Evolutionary conservation across 2,113 vertebrate genomes (phyloP), one percentile per base, ranked within the genome.

Genomic region (Pomatostomus ruficeps): DNA sequence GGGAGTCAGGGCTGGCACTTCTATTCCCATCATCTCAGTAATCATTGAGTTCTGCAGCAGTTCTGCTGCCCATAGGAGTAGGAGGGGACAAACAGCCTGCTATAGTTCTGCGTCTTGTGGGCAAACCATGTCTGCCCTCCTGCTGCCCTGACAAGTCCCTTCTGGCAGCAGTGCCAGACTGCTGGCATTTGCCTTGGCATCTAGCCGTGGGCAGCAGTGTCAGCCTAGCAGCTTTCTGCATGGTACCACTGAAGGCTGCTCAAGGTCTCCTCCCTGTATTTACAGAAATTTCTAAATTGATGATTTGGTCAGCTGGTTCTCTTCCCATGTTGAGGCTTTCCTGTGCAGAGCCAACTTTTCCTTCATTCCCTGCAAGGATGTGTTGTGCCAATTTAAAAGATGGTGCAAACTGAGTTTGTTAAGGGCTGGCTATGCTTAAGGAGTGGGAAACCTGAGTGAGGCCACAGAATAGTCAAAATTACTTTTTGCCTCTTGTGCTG

Each of bases 131-230:
- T 71, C 36, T 72, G 75, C 58, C 63, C 28, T 89, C 52, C 45
- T 13, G 8, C 62, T 72, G 63, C 63, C 29, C 31, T 58, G 51
- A 73, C 65, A 57, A 91, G 31, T 45, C 20, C 31, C 55, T n/a
- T 73, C 49, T 59, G 48, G 57, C 45, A 82, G 49, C n/a, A 57
- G 10, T n/a, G 62, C 67, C 66, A 51, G 43, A 19, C 61, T 10
- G 15, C 14, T 61, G 55, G 51, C 33, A 24, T 62, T 85, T 13
- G 5, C 40, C 45, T 85, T 17, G 3, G 74, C 73, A 55, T 55
- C 49, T 55, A 68, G 72, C 59, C 1, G 0, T 1, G 5, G 38
- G 31, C 8, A 22, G 22, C 46, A 21, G n/a, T 48, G 51, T 29
- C 18, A 46, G 43, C 14, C 75, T 6, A 5, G 57, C 52, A 79